Percentiles rank a stretch among this genome's conserved stretches.
Conservation (phyloP, 2,888 invertebrate species). For the Drosophila siamana region DNA sequence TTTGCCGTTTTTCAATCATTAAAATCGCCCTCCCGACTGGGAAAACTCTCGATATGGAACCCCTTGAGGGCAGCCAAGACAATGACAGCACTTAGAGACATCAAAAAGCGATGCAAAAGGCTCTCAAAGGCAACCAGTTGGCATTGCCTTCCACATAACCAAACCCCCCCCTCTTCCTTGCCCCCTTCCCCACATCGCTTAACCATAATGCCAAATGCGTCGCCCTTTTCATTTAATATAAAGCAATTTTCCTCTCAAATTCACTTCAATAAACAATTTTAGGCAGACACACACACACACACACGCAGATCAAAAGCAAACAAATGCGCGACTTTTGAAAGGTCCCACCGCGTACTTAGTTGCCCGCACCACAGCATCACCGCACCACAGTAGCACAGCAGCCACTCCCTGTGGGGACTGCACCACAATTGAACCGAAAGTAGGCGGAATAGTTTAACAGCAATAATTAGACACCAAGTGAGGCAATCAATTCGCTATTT, state of each 20-base stretch:
- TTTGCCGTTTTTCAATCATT: slow-evolving; percentile 34
- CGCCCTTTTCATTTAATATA: slow-evolving; percentile 74
- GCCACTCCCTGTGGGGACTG: slow-evolving; percentile 19
- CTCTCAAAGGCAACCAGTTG: slow-evolving; percentile 43
- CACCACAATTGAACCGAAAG: slow-evolving; percentile 21
- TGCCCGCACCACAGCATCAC: neutral
- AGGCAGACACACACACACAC: slow-evolving; percentile 33
- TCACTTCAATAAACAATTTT: slow-evolving; percentile 79
- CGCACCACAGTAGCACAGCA: slow-evolving; percentile 1
- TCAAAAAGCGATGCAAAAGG: slow-evolving; percentile 62
- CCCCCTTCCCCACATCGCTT: neutral
- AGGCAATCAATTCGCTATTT: slow-evolving; percentile 14
- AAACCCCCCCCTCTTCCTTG: neutral
- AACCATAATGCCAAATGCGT: slow-evolving; percentile 54
- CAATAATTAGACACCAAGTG: slow-evolving; percentile 14
- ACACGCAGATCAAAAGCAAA: slow-evolving; percentile 54
- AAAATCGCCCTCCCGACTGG: slow-evolving; percentile 17
- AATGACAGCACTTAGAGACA: slow-evolving; percentile 74
- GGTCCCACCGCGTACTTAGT: slow-evolving; percentile 39
- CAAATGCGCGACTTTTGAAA: slow-evolving; percentile 55
- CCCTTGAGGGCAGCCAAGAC: slow-evolving; percentile 63
- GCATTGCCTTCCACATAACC: neutral
- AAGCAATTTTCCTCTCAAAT: slow-evolving; percentile 79
- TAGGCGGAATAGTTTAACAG: slow-evolving; percentile 24
- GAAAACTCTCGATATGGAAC: slow-evolving; percentile 24